Base-by-base conservation (phyloP, 2,888 invertebrate genomes). In the Neoaliturus tenellus region DNA sequence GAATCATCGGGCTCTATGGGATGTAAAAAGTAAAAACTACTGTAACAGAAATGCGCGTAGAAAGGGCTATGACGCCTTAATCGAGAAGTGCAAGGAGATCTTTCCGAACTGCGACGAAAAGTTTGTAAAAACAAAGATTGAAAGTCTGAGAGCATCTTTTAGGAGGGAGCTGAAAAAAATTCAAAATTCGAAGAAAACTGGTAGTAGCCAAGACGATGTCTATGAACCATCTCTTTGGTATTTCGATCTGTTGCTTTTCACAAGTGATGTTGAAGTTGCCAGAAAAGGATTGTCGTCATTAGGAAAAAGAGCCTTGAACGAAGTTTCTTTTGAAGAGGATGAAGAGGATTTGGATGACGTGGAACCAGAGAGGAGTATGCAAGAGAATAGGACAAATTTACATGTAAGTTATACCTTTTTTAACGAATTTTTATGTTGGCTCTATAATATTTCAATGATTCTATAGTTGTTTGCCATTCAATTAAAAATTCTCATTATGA, bases 161-260 rank as follows among this genome's bases (percentile, higher is more conserved):
- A 28, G 67, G 44, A 81, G 67, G 44, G 67, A 67, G 44, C 17
- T 81, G 20, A 67, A 67, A 67, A 69, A 81, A 67, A 4, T 41
- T 69, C 44, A n/a, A n/a, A n/a, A n/a, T n/a, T n/a, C n/a, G n/a
- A 81, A 81, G 44, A 62, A 28, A 20, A 81, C 67, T 4, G 67
- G 81, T 20, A 67, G n/a, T 12, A 41, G 67, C 67, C 25, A 12
- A 28, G 80, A 80, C 48, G 80, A 80, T 31, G 80, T 80, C 14
- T 81, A 67, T 41, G 23, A 41, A 28, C 81, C 81, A 81, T 23
- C 81, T 14, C 67, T 81, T 23, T 81, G 81, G 81, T 81, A 81
- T 28, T 81, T 67, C 25, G 80, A 80, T 80, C 35, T 75, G 51
- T 55, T 80, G n/a, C 6, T 10, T 33, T 58, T 58, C 25, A 80